phyloP scores from a whole-genome alignment of 2,888 invertebrate species.

The Shargacucullia verbasci region DNA sequence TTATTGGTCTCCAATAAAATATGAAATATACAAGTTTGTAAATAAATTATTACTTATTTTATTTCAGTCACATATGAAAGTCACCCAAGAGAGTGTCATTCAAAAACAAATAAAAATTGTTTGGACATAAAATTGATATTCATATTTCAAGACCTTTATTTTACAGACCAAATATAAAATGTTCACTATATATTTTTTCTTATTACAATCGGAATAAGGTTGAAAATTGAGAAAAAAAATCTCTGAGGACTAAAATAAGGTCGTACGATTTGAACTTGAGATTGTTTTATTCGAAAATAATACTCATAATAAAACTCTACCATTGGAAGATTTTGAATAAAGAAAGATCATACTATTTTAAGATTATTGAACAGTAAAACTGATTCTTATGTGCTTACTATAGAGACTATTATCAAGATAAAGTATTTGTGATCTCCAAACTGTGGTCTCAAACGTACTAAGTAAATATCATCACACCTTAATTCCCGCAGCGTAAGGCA shows the following conservation, averaged over 20 bases:
- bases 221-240: no score
- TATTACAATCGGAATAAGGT: no score
- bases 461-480: no score
- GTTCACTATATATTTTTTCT: not conserved
- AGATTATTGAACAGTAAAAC: no score
- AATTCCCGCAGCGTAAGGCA: no score
- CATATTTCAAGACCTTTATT: not conserved
- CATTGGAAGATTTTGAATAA: not conserved
- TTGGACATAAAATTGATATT: constrained; percentile 25
- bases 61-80: not conserved
- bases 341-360: not conserved
- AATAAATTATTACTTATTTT: not conserved
- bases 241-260: no score
- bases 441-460: no score
- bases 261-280: not conserved
- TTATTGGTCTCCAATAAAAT: not conserved
- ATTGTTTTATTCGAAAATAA: constrained; percentile 1
- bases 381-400: no score
- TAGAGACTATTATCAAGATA: no score
- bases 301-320: constrained; percentile 16
- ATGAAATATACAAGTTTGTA: not conserved
- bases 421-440: no score
- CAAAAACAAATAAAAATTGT: constrained; percentile 10
- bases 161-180: constrained; percentile 1
- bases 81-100: not conserved